These are phyloP conservation scores for Rhopalosiphum padi DNA, from an alignment of 1,140 invertebrate genomes.

Conservation along the genomic window DNA sequence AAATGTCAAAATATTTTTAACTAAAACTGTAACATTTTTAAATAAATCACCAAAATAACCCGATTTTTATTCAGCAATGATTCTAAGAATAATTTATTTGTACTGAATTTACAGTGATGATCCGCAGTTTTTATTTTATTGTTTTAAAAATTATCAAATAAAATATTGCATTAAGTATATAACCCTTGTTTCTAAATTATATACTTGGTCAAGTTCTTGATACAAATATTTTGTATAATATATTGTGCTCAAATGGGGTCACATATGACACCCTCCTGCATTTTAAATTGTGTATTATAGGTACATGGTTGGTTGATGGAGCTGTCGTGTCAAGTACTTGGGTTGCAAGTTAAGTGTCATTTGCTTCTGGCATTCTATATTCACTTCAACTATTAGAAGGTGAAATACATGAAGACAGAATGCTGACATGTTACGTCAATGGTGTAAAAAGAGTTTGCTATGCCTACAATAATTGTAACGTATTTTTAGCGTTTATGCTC, in stretches of 20 bases:
- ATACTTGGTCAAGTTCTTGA: background rate
- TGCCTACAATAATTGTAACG: background rate
- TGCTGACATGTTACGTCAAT: background rate
- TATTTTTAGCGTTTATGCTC: background rate
- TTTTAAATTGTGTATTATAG: background rate
- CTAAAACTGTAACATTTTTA: background rate
- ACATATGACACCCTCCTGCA: background rate
- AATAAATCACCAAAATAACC: background rate
- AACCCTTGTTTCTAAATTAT: background rate
- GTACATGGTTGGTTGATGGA: background rate
- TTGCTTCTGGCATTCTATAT: background rate
- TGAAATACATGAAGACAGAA: background rate
- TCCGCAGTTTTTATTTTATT: background rate
- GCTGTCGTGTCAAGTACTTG: slow-evolving; percentile 9
- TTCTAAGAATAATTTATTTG: background rate
- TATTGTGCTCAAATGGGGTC: slow-evolving; percentile 4
- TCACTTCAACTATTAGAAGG: background rate
- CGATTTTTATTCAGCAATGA: background rate
- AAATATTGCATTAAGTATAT: background rate
- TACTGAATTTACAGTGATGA: background rate
- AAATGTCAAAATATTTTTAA: background rate
- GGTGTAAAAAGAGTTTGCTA: background rate
- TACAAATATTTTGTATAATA: background rate
- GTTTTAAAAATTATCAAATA: background rate
- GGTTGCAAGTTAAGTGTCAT: background rate